Base-by-base conservation (phyloP, 2,113 vertebrate genomes). In the Pelmatolapia mariae region DNA sequence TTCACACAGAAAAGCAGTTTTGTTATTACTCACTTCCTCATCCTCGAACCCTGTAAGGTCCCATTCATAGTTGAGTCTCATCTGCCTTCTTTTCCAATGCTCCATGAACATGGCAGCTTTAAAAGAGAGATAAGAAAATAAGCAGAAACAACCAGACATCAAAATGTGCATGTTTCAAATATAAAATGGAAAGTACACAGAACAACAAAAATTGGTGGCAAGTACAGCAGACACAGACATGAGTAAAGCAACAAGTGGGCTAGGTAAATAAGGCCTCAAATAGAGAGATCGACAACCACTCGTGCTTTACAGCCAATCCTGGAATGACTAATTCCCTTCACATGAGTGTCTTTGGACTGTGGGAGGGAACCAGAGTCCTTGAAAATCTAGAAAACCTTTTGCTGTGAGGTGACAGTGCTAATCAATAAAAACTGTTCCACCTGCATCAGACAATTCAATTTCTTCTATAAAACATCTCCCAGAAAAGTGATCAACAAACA, bases 81-180 rank as follows among this genome's bases (percentile, higher is more conserved):
- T 99, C 96, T 99, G 99, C 84, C 98, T 97, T 95, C 99, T 97
- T 89, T 99, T 99, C 99, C 99, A 99, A 91, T 99, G 98, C 86
- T 99, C 99, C 99, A 99, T 99, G 95, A 99, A 99, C 93, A 98
- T 99, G 89, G 99, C 98, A 18, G 99, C 99, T 99, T 92, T 15
- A 86, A 84, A 81, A 19, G 47, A 96, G 6, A 68, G 9, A 57
- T 4, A 78, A 61, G 8, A 18, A 16, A 43, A 52, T 52, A 78
- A 9, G 10, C 45, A 78, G 10, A 50, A 78, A 24, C 45, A 78
- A 78, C 4, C 43, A 8, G 26, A 78, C 16, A 78, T 50, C 45
- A 50, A 13, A 50, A 78, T 78, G 45, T 78, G 26, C 16, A 78
- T 50, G 16, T 19, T 78, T 78, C 16, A n/a, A 78, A 78, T 78